Evolutionary conservation across 2,113 vertebrate species (phyloP), one percentile per base, ranked within the genome.

Genomic region (Proterorhinus semilunaris): DNA sequence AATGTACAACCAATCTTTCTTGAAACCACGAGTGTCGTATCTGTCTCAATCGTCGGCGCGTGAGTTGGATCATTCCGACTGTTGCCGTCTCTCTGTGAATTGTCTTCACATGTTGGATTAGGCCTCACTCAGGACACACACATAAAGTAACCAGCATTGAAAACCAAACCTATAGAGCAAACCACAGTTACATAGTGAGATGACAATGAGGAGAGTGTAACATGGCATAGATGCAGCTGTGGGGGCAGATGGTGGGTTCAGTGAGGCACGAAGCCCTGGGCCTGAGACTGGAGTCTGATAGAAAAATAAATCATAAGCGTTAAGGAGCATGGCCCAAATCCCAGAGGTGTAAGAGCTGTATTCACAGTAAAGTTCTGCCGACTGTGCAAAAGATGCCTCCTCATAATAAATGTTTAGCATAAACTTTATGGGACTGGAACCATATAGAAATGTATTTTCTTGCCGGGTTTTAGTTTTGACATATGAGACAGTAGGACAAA

Each of bases 301-400:
- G 75, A 84, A 84, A 86, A 84, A 84, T 83, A 86, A 86, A 86
- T 85, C 84, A 83, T 61, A 69, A 82, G 68, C 72, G 82, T 77
- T 82, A 82, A 77, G 70, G 64, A 81, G 79, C 70, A 69, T 64
- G 69, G 71, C 68, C 61, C 17, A 69, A 79, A 79, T 83, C 75
- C 82, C 84, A 16, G 68, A 76, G 66, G 81, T 72, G 50, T 80
- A 68, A 54, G 8, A 52, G 21, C 52, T 62, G 46, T 47, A 76
- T 76, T 78, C 74, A 81, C 78, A 80, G 45, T n/a, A 45, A 57
- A 44, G 9, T 72, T 86, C 62, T 82, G 79, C 78, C 52, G 72
- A 78, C 71, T 71, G 65, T 76, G 78, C 76, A 86, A 85, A 85
- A 65, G 80, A 66, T 73, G 21, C 3, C 52, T 57, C 42, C 54